A percentile compares a stretch with the other conserved stretches of the same genome.
Evolutionary conservation across 23 tunicate genomes (phyloP).

Genomic region (Halocynthia roretzi): DNA sequence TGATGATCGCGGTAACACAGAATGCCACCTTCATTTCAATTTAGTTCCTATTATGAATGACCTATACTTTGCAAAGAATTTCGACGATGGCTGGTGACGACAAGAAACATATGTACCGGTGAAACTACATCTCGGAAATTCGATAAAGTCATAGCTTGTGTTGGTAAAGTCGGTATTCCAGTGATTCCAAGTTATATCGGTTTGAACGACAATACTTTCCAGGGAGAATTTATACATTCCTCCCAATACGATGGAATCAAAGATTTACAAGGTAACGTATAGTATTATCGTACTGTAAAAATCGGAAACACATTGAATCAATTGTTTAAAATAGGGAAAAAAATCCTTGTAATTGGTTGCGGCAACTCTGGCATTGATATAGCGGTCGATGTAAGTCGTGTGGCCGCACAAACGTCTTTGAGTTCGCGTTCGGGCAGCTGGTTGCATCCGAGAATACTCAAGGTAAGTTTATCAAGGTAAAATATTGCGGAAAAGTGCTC

Average conservation of each 20-base stretch:
- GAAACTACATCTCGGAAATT: slow-evolving; percentile 5
- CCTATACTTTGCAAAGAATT: slow-evolving; percentile 1
- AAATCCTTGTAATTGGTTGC: too few species aligned
- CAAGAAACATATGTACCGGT: not conserved
- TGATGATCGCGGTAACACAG: slow-evolving; percentile 26
- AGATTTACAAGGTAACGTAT: slow-evolving; percentile 31
- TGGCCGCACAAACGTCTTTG: not conserved
- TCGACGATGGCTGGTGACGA: slow-evolving; percentile 13
- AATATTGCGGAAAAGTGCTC: not conserved
- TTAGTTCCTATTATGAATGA: not conserved
- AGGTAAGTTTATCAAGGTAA: not conserved
- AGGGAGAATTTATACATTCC: slow-evolving; percentile 24
- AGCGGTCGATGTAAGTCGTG: too few species aligned
- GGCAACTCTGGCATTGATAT: too few species aligned
- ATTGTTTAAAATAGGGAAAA: not conserved
- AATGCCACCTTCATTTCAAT: not conserved
- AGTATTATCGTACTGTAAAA: too few species aligned
- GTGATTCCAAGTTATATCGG: slow-evolving; percentile 23
- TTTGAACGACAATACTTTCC: slow-evolving; percentile 18
- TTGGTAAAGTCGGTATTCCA: slow-evolving; percentile 15
- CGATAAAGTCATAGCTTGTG: slow-evolving; percentile 13
- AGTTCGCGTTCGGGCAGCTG: too few species aligned
- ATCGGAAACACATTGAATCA: too few species aligned
- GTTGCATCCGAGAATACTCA: too few species aligned
- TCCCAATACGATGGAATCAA: slow-evolving; percentile 16